These are phyloP conservation scores for Apaloderma vittatum DNA, from an alignment of 2,113 vertebrate genomes.

Conservation along the genomic window DNA sequence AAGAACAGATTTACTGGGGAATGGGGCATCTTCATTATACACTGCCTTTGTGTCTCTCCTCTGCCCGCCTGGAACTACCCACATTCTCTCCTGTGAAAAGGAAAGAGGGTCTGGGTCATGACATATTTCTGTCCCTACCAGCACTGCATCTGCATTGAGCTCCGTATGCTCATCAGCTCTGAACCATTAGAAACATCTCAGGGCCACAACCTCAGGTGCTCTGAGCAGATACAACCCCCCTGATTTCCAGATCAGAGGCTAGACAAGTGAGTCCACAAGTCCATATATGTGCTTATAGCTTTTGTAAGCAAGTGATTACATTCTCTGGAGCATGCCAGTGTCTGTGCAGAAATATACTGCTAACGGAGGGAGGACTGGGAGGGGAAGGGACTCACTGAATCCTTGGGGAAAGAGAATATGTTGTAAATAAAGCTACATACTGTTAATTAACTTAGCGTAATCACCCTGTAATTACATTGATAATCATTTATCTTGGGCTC, in stretches of 20 bases:
- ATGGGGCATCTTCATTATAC: not conserved
- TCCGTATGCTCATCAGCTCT: not conserved
- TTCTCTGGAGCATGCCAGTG: not conserved
- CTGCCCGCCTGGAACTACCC: not conserved
- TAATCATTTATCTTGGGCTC: constrained; percentile 72
- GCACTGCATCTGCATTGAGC: not conserved
- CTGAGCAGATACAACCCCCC: not conserved
- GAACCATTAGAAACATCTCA: not conserved
- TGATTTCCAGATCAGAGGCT: not conserved
- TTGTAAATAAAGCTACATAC: constrained; percentile 65
- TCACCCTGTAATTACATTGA: constrained; percentile 64
- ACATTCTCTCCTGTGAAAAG: not conserved
- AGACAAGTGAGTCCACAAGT: not conserved
- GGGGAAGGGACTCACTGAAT: not conserved
- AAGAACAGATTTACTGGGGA: not conserved
- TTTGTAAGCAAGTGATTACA: constrained; percentile 33
- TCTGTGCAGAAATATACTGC: not conserved
- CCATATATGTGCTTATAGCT: not conserved
- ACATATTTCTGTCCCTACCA: not conserved
- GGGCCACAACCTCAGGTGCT: not conserved
- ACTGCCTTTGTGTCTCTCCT: not conserved
- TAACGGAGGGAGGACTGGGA: not conserved
- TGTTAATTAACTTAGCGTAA: constrained; percentile 70
- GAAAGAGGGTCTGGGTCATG: not conserved
- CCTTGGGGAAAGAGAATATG: constrained; percentile 33